Conservation (phyloP, 64 coral and sea anemone species). For the Acropora tenuis region DNA sequence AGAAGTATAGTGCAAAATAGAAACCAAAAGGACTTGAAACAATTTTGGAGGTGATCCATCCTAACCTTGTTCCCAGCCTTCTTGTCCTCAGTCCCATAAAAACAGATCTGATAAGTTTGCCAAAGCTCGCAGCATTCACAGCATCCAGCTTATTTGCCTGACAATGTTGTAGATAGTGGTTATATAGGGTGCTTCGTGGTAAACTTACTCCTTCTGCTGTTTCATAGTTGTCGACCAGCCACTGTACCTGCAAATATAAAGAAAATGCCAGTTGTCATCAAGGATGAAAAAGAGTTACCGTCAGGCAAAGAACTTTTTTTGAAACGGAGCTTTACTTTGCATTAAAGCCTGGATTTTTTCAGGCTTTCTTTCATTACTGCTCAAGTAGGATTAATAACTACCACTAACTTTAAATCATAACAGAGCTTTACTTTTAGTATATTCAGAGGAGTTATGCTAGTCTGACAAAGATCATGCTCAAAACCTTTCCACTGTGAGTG, state of each 20-base stretch:
- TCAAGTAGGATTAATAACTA: no score
- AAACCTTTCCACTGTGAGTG: no score
- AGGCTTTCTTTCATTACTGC: neutral
- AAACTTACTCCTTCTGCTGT: slow-evolving; percentile 98
- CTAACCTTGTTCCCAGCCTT: slow-evolving; percentile 92
- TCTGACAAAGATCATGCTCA: no score
- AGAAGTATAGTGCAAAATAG: no score
- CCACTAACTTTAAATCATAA: no score
- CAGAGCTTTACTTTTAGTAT: no score
- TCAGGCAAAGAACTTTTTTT: no score
- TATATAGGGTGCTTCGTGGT: slow-evolving; percentile 92
- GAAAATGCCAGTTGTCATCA: neutral
- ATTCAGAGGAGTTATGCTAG: no score
- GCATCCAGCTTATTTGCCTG: slow-evolving; percentile 96
- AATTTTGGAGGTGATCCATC: neutral
- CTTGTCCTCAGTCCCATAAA: slow-evolving; percentile 96
- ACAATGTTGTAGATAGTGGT: slow-evolving; percentile 93
- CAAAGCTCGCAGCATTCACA: slow-evolving; percentile 99
- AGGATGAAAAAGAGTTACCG: no score
- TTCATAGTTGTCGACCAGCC: slow-evolving; percentile 98
- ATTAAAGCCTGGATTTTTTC: no score
- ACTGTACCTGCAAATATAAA: slow-evolving; percentile 73
- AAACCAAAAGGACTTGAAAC: no score
- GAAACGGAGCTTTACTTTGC: no score
- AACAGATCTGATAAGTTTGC: slow-evolving; percentile 96